Evolutionary conservation across 1,140 invertebrate species (phyloP).

Genomic region (Heterodera carotae): DNA sequence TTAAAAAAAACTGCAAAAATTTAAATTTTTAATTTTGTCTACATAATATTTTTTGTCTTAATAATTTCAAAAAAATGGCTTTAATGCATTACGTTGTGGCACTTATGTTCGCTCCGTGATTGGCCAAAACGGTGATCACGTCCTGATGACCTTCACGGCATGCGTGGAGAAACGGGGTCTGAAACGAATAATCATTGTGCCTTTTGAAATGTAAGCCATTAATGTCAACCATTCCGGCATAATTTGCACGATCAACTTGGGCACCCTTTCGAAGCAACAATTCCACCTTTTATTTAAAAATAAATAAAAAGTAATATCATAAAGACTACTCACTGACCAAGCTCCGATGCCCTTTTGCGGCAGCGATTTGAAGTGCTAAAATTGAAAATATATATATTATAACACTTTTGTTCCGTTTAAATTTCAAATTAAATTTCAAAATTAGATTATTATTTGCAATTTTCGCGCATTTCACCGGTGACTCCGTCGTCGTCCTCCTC

Average conservation of each 20-base stretch:
- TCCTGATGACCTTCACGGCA: constrained; percentile 33
- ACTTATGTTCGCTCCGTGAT: constrained; percentile 22
- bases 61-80: no score
- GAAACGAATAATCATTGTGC: not conserved
- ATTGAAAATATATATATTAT: not conserved
- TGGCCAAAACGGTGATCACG: constrained; percentile 19
- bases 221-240: constrained; percentile 28
- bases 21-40: not conserved
- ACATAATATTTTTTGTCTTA: no score
- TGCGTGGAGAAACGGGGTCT: constrained; percentile 28
- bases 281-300: constrained; percentile 4
- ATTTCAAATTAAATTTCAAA: not conserved
- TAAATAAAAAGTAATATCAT: not conserved
- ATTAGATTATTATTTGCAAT: no score
- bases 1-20: constrained; percentile 15
- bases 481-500: constrained; percentile 40
- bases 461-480: constrained; percentile 1
- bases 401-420: constrained; percentile 8
- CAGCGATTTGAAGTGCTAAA: constrained; percentile 37
- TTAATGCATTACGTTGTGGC: not conserved
- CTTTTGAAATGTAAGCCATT: not conserved
- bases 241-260: constrained; percentile 20
- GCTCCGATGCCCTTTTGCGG: constrained; percentile 35
- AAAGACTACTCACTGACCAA: constrained; percentile 13
- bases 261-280: constrained; percentile 21